A percentile compares a stretch with the other conserved stretches of the same genome.
phyloP scores from a whole-genome alignment of 2,797 vertebrate genomes.

The Sebastolobus altivelis region DNA sequence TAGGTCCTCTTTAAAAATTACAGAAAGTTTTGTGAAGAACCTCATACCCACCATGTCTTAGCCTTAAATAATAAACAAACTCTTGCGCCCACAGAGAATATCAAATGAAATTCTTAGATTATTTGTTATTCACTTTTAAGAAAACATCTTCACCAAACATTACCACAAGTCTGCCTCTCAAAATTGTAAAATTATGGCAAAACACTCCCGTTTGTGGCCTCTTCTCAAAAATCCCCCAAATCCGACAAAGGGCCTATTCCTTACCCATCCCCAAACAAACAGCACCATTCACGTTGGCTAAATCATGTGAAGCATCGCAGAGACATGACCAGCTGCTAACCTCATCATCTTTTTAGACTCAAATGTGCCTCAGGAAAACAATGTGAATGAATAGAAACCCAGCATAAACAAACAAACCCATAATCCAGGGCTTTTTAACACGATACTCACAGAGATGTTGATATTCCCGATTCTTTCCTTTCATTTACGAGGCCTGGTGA shows the following conservation, averaged over 20 bases:
- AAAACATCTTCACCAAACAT: constrained; percentile 11
- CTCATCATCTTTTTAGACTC: constrained; percentile 53
- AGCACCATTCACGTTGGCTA: constrained; percentile 72
- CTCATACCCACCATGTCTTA: background rate
- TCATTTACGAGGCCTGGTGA: constrained; percentile 47
- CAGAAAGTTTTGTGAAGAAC: background rate
- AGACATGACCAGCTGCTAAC: constrained; percentile 75
- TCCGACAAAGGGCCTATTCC: constrained; percentile 68
- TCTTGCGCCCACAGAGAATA: background rate
- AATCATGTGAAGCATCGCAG: constrained; percentile 81
- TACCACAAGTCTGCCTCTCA: constrained; percentile 18
- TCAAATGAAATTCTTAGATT: constrained; percentile 6
- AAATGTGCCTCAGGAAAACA: constrained; percentile 67
- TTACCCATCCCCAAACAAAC: constrained; percentile 71
- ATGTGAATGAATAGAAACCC: constrained; percentile 63
- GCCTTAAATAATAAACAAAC: background rate
- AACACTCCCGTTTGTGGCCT: constrained; percentile 32
- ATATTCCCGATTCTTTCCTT: constrained; percentile 53
- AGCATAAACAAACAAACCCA: constrained; percentile 70
- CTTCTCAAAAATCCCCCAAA: constrained; percentile 59
- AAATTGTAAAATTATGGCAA: constrained; percentile 23
- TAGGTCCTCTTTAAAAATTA: background rate
- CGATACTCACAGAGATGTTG: constrained; percentile 47
- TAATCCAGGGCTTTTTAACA: constrained; percentile 66
- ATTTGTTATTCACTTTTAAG: constrained; percentile 8